Evolutionary conservation across 2,797 vertebrate species (phyloP).

Genomic region (Fringilla coelebs): DNA sequence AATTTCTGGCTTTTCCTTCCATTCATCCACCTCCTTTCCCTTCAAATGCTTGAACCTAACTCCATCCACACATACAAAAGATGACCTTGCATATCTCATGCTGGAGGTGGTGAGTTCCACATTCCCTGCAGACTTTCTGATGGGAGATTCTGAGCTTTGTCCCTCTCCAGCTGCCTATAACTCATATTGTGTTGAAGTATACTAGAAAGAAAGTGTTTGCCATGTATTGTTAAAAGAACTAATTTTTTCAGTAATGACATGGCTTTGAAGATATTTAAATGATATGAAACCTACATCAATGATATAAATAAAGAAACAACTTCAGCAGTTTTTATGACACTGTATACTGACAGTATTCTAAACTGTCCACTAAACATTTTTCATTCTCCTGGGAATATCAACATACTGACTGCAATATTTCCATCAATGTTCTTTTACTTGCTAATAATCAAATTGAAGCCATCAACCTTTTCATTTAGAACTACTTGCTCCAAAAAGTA

Average conservation of each 20-base stretch:
- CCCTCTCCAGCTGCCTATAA: background rate
- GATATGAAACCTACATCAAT: background rate
- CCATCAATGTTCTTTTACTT: conserved; percentile 69
- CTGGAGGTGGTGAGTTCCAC: background rate
- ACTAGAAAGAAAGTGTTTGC: background rate
- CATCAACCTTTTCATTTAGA: conserved; percentile 75
- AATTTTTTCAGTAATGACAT: background rate
- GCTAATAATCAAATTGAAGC: conserved; percentile 78
- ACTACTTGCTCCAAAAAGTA: conserved; percentile 52
- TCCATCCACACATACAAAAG: background rate
- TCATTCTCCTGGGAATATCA: conserved; percentile 65
- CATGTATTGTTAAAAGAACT: conserved; percentile 10
- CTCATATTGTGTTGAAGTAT: background rate
- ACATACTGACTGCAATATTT: conserved; percentile 67
- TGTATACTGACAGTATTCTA: conserved; percentile 8
- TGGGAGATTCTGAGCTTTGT: background rate
- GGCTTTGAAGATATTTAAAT: conserved; percentile 51
- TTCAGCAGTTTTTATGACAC: conserved; percentile 36
- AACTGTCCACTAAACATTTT: conserved; percentile 73
- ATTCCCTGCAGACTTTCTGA: background rate
- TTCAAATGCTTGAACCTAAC: background rate
- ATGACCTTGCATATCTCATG: background rate
- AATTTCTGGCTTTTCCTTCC: background rate
- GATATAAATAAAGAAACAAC: conserved; percentile 35
- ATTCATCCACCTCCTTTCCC: background rate